A percentile compares a stretch with the other conserved stretches of the same genome.
phyloP scores from a whole-genome alignment of 2,113 vertebrate genomes.

The Otolemur garnettii region DNA sequence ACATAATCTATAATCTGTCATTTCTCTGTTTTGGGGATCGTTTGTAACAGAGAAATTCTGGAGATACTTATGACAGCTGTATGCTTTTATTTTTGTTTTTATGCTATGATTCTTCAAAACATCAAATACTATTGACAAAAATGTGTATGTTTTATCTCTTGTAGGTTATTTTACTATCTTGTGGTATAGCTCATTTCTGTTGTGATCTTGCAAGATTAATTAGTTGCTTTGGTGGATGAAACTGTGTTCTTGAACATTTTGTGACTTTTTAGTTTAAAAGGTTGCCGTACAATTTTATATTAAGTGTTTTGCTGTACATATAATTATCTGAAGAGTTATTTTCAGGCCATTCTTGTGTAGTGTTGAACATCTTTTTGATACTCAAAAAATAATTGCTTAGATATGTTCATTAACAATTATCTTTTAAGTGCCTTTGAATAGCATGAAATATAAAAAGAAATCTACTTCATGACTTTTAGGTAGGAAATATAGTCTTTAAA shows the following conservation, averaged over 20 bases:
- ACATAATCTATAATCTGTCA: slow-evolving; percentile 54
- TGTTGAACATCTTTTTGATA: slow-evolving; percentile 80
- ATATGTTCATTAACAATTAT: slow-evolving; percentile 79
- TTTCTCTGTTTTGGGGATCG: slow-evolving; percentile 28
- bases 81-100: slow-evolving; percentile 76
- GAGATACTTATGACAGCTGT: slow-evolving; percentile 7
- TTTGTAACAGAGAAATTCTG: slow-evolving; percentile 50
- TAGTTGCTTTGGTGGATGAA: slow-evolving; percentile 69
- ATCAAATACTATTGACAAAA: slow-evolving; percentile 77
- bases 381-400: slow-evolving; percentile 81
- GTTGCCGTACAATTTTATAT: slow-evolving; percentile 78
- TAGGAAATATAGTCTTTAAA: slow-evolving; percentile 70
- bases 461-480: slow-evolving; percentile 74
- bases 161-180: slow-evolving; percentile 66
- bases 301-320: slow-evolving; percentile 84
- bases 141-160: slow-evolving; percentile 31
- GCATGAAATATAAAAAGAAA: slow-evolving; percentile 75
- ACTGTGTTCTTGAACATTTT: slow-evolving; percentile 75
- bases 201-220: slow-evolving; percentile 72
- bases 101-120: slow-evolving; percentile 61
- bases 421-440: slow-evolving; percentile 83
- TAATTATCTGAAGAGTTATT: slow-evolving; percentile 85
- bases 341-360: slow-evolving; percentile 81
- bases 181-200: slow-evolving; percentile 59
- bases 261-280: slow-evolving; percentile 81